These are phyloP conservation scores for Columbina picui DNA, from an alignment of 2,113 vertebrate genomes.

Conservation along the genomic window DNA sequence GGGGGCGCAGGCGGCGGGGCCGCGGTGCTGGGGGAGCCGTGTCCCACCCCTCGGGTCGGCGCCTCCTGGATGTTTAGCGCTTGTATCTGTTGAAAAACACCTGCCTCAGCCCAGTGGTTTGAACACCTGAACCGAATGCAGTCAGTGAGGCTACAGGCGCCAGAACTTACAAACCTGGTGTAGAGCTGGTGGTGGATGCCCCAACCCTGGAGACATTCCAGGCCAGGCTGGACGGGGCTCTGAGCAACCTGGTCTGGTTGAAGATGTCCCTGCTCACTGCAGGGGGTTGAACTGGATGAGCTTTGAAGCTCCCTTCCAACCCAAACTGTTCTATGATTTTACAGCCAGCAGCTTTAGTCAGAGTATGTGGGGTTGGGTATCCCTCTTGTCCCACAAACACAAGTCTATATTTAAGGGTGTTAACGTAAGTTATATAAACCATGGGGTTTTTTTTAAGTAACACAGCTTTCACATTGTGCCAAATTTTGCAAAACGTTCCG, in stretches of 20 bases:
- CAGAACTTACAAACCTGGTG: accelerated
- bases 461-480: background rate
- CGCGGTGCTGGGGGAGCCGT: background rate
- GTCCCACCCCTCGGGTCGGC: accelerated
- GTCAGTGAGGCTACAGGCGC: accelerated
- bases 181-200: too few relatives aligned
- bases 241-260: too few relatives aligned
- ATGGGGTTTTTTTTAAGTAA: background rate
- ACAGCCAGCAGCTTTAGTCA: accelerated
- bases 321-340: too few relatives aligned
- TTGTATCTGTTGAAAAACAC: background rate
- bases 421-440: background rate
- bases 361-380: accelerated
- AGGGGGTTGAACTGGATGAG: too few relatives aligned
- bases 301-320: too few relatives aligned
- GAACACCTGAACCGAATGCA: accelerated
- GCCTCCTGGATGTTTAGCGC: accelerated
- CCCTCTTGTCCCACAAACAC: background rate
- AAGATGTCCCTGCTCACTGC: too few relatives aligned
- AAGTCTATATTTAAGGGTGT: too few relatives aligned
- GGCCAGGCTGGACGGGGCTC: too few relatives aligned
- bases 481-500: background rate
- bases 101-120: too few relatives aligned
- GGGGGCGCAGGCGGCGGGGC: background rate
- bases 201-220: too few relatives aligned